Percentiles rank a stretch among this genome's conserved stretches.
Conservation (phyloP, 2,113 vertebrate species). For the Progne subis region DNA sequence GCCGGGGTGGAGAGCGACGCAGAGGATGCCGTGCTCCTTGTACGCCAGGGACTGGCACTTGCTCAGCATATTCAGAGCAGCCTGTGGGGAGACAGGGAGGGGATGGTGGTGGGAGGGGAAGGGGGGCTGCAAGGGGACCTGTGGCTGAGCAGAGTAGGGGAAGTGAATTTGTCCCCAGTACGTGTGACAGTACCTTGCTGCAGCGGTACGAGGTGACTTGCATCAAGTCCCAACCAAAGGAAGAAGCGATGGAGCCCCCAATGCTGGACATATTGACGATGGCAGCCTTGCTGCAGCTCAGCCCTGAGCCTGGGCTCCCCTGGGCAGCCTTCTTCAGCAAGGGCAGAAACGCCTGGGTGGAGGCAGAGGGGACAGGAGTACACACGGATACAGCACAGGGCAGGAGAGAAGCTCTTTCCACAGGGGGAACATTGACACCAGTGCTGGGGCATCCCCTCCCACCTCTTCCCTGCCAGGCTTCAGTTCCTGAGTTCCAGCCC, state of each 20-base stretch:
- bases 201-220: neutral
- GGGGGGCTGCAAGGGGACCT: neutral
- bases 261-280: neutral
- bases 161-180: neutral
- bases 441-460: neutral
- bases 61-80: neutral
- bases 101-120: neutral
- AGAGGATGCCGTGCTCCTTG: conserved; percentile 5
- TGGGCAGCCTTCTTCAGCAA: neutral
- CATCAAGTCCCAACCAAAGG: neutral
- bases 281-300: neutral
- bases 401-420: neutral
- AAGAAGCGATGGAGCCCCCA: neutral
- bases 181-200: neutral
- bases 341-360: neutral
- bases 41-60: neutral
- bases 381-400: neutral
- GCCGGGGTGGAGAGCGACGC: neutral
- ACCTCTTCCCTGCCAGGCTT: neutral
- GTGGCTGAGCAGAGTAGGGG: neutral
- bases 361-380: neutral
- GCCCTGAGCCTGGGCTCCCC: neutral
- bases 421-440: neutral
- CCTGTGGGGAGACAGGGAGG: neutral
- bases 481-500: neutral